These are phyloP conservation scores for Hydrotaea cyrtoneurina DNA, from an alignment of 2,888 invertebrate species.

Conservation along the genomic window DNA sequence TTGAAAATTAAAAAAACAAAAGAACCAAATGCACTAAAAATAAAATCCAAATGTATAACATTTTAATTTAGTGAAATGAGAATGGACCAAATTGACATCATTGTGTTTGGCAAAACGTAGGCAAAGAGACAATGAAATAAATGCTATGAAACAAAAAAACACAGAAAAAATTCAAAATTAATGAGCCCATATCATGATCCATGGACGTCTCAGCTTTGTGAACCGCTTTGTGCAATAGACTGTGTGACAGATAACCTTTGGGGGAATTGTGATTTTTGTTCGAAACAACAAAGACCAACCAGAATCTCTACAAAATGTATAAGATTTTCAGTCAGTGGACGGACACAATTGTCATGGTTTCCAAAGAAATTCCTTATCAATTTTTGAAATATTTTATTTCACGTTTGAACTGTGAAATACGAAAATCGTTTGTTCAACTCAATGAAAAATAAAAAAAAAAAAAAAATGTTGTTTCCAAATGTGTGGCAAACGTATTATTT, in stretches of 20 bases:
- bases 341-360: neutral
- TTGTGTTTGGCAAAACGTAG: too few species aligned
- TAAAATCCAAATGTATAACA: neutral
- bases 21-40: neutral
- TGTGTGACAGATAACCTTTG: neutral
- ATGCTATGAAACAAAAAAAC: neutral
- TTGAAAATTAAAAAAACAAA: neutral
- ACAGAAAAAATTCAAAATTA: conserved; percentile 1
- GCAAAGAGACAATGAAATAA: neutral
- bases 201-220: neutral
- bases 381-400: neutral
- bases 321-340: neutral
- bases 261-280: neutral
- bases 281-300: neutral
- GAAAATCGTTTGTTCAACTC: neutral
- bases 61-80: neutral
- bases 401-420: neutral
- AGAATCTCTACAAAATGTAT: neutral
- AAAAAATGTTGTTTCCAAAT: neutral
- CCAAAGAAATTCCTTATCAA: neutral
- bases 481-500: neutral
- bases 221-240: neutral
- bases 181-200: neutral
- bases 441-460: neutral
- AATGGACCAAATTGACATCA: neutral